Evolutionary conservation across 2,888 invertebrate species (phyloP).

Genomic region (Apodemia hepburni): DNA sequence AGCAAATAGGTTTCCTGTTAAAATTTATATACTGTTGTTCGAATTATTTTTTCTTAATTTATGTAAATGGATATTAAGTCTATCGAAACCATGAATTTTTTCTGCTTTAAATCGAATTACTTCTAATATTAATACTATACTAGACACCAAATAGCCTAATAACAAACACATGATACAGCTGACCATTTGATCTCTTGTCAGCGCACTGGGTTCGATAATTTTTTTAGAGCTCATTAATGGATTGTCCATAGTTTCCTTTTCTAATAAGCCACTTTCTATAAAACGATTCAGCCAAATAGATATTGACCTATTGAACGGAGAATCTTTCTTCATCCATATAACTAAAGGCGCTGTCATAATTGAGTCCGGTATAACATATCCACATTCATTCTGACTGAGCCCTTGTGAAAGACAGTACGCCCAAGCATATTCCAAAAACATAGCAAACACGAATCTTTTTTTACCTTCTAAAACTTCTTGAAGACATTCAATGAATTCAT

Average conservation of each 20-base stretch:
- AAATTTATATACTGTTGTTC: neutral
- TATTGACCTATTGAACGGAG: constrained; percentile 46
- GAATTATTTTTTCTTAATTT: neutral
- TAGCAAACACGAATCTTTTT: constrained; percentile 51
- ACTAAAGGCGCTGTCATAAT: constrained; percentile 58
- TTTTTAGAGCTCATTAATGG: constrained; percentile 33
- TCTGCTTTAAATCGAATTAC: constrained; percentile 38
- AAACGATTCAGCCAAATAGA: constrained; percentile 52
- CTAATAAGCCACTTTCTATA: constrained; percentile 53
- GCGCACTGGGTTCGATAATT: constrained; percentile 45
- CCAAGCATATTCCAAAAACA: constrained; percentile 55
- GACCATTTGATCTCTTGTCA: constrained; percentile 47
- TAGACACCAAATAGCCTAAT: constrained; percentile 45
- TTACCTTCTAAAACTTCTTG: constrained; percentile 46
- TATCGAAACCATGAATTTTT: neutral
- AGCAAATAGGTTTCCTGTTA: too few species aligned
- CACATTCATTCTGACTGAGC: constrained; percentile 54
- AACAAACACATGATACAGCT: constrained; percentile 51
- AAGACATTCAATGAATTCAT: constrained; percentile 48
- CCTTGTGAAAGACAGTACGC: constrained; percentile 50
- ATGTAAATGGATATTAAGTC: neutral
- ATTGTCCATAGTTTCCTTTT: constrained; percentile 40
- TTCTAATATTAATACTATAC: constrained; percentile 45
- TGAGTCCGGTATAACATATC: constrained; percentile 52
- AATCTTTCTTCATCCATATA: constrained; percentile 54